Evolutionary conservation across 2,113 vertebrate genomes (phyloP), one percentile per base, ranked within the genome.

Genomic region (Poeciliopsis occidentalis): DNA sequence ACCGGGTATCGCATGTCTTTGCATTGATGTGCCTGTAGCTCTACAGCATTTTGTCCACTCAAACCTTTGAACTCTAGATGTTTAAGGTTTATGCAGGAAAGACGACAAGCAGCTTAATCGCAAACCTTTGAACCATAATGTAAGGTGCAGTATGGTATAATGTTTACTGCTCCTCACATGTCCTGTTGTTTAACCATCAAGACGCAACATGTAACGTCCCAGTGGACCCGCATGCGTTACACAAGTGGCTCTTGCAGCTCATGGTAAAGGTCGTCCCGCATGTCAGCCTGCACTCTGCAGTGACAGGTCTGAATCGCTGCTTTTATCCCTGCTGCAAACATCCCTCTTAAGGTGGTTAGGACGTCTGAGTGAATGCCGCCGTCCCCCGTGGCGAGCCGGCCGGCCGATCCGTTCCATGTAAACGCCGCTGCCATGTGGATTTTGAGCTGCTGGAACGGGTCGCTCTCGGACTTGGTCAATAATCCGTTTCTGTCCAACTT

Each of bases 81-180:
- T 67, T 34, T 44, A 12, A 51, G 24, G 8, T 22, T 15, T 44
- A 60, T 47, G 12, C 24, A 26, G 15, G 4, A 34, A 51, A n/a
- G 19, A 26, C 27, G 29, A 57, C 0, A 0, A 44, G 13, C 47
- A 27, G 3, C 60, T n/a, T 26, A 31, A 71, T 30, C 8, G n/a
- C n/a, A 34, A 47, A 78, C 12, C 17, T 44, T 30, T 78, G 75
- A 78, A 57, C 64, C 27, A 15, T 31, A 64, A 63, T 60, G 7
- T 27, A 62, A 64, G 64, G 8, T 30, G 44, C 66, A 63, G n/a
- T 60, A 31, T 51, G 26, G 61, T 31, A 22, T n/a, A 0, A 31
- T 76, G 39, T 61, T 57, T 61, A 41, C 47, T 54, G 37, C 30
- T 72, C 32, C 68, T 80, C 73, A 80, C 74, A 37, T 34, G 72